These are phyloP conservation scores for Hydrophis major DNA, from an alignment of 2,797 vertebrate genomes.

Conservation along the genomic window DNA sequence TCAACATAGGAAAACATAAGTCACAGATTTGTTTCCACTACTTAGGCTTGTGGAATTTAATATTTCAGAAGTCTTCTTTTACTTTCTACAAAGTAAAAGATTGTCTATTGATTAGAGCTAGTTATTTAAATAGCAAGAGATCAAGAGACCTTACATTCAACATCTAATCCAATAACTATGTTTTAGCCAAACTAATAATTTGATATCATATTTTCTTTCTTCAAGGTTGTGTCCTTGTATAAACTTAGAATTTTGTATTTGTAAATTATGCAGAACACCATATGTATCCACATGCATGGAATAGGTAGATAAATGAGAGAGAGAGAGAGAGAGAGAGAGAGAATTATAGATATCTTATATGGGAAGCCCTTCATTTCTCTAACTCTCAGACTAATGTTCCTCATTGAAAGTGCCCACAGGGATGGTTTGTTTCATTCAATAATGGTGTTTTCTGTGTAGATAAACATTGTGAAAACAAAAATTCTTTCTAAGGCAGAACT, in stretches of 20 bases:
- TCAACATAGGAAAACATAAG: constrained; percentile 2
- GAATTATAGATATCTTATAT: not conserved
- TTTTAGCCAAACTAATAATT: not conserved
- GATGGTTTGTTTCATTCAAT: not conserved
- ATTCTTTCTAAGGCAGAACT: not conserved
- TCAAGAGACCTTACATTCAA: not conserved
- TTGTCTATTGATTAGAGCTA: not conserved
- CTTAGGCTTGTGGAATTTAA: not conserved
- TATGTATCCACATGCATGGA: too few relatives aligned
- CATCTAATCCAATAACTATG: constrained; percentile 2
- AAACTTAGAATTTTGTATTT: not conserved
- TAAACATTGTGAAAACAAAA: not conserved
- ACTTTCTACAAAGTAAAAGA: not conserved
- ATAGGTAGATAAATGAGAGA: too few relatives aligned
- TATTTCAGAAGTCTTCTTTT: not conserved
- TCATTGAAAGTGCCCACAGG: not conserved
- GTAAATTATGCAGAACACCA: not conserved
- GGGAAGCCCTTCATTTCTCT: not conserved
- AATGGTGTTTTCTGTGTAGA: not conserved
- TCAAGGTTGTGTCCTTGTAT: not conserved
- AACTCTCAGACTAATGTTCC: not conserved
- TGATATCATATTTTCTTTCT: not conserved
- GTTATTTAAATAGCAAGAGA: not conserved
- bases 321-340: not conserved
- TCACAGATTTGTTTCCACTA: constrained; percentile 19